phyloP scores from a whole-genome alignment of 92 coral and sea anemone species.

The Epizoanthus scotinus region DNA sequence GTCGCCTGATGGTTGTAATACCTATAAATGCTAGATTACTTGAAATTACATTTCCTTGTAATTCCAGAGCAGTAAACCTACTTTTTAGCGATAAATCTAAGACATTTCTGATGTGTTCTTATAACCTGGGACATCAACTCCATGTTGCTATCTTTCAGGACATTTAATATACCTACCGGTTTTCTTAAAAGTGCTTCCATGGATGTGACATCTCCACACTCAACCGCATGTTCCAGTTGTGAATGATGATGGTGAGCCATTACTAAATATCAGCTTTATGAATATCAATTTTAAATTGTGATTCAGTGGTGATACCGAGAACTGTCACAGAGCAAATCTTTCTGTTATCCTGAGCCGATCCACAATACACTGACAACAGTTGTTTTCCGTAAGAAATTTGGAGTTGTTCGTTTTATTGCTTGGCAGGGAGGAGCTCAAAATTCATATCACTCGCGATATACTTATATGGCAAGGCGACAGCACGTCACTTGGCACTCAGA shows the following conservation, averaged over 20 bases:
- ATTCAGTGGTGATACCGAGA: not conserved
- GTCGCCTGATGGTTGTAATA: too few species aligned
- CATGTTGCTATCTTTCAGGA: too few species aligned
- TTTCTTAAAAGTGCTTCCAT: conserved; percentile 11
- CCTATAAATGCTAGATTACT: too few species aligned
- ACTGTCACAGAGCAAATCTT: not conserved
- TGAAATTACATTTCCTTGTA: too few species aligned
- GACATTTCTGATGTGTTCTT: too few species aligned
- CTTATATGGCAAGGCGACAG: conserved; percentile 28
- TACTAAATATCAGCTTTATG: not conserved
- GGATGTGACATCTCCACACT: conserved; percentile 11
- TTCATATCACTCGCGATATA: not conserved
- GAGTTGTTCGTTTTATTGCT: not conserved
- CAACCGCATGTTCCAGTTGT: conserved; percentile 16
- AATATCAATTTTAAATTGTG: not conserved
- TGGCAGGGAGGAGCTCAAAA: not conserved
- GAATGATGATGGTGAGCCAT: conserved; percentile 38
- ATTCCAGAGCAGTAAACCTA: too few species aligned
- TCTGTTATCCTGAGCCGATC: not conserved
- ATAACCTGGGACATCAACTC: too few species aligned
- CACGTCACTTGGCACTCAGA: not conserved
- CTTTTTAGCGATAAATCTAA: too few species aligned
- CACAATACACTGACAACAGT: not conserved
- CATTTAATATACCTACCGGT: conserved; percentile 7
- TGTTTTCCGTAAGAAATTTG: not conserved